Conservation (phyloP, 2,888 invertebrate species). For the Patella ulyssiponensis region DNA sequence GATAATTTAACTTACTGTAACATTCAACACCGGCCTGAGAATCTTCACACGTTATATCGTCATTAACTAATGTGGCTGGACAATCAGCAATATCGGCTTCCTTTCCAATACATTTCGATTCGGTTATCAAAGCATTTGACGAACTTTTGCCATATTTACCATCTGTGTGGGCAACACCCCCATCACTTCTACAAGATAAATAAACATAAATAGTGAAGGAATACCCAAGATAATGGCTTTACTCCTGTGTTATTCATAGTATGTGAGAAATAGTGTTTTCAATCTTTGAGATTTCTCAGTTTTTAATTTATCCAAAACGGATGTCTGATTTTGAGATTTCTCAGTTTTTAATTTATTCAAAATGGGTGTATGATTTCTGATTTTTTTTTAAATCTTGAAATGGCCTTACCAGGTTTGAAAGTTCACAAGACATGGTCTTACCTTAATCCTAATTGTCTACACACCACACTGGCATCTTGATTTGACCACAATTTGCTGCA, state of each 20-base stretch:
- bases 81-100: conserved; percentile 23
- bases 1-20: conserved; percentile 23
- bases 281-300: too few relatives aligned
- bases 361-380: too few relatives aligned
- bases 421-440: not conserved
- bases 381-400: too few relatives aligned
- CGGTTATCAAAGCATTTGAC: conserved; percentile 14
- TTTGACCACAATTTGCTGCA: conserved; percentile 16
- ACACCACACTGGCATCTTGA: conserved; percentile 18
- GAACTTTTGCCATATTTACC: conserved; percentile 12
- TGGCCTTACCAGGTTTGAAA: not conserved
- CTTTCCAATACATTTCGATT: conserved; percentile 14
- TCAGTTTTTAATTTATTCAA: too few relatives aligned
- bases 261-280: too few relatives aligned
- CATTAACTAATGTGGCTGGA: not conserved
- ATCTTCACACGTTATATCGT: conserved; percentile 3
- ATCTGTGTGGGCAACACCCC: conserved; percentile 20
- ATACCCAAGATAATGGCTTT: too few relatives aligned
- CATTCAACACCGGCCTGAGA: conserved; percentile 25
- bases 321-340: too few relatives aligned
- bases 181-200: not conserved
- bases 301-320: too few relatives aligned
- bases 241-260: too few relatives aligned
- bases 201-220: not conserved
- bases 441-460: conserved; percentile 15